A percentile compares a stretch with the other conserved stretches of the same genome.
Conservation (phyloP, 2,888 invertebrate genomes). For the Cheilosia vulpina region DNA sequence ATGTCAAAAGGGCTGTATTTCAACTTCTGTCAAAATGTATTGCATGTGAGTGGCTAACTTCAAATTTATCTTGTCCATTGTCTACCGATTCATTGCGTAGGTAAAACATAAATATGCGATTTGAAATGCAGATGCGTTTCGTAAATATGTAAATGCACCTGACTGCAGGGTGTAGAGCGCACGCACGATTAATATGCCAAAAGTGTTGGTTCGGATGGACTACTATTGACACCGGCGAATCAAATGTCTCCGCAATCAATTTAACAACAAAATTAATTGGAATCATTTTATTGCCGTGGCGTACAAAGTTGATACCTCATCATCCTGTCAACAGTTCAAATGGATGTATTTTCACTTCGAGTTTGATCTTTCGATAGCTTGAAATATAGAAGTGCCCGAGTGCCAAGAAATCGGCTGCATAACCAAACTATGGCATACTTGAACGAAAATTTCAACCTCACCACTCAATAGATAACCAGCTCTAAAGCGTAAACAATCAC, state of each 20-base stretch:
- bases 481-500: too few species aligned
- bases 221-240: neutral
- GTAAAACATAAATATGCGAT: neutral
- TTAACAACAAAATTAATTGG: conserved; percentile 3
- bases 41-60: neutral
- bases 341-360: conserved; percentile 9
- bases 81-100: neutral
- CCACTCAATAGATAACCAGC: neutral
- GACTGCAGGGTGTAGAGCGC: neutral
- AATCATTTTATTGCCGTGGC: neutral
- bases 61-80: neutral
- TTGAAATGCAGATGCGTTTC: conserved; percentile 17
- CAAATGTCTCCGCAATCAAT: neutral
- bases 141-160: conserved; percentile 28
- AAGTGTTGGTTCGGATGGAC: neutral
- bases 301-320: conserved; percentile 2
- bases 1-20: neutral
- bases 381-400: neutral
- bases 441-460: neutral
- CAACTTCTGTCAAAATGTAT: neutral
- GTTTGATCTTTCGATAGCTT: neutral
- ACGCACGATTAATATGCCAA: conserved; percentile 18
- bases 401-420: neutral
- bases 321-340: neutral
- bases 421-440: neutral